Evolutionary conservation across 2,888 invertebrate genomes (phyloP), one percentile per base, ranked within the genome.

Genomic region (Linnaemya tessellans): DNA sequence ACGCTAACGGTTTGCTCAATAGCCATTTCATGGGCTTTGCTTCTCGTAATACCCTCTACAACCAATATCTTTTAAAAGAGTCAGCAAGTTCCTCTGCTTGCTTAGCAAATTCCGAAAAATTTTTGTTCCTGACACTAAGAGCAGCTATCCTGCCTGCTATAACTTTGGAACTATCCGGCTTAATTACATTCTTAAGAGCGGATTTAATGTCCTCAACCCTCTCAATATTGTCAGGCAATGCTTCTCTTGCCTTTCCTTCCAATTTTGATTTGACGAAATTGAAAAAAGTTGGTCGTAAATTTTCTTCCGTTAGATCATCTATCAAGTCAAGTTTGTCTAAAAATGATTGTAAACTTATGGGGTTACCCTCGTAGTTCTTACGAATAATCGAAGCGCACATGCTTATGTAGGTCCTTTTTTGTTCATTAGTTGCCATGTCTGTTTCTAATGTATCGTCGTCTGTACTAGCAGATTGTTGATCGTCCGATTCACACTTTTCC

Each of bases 21-120:
- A 20, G 58, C 30, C 75, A 65, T 77, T 46, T 77, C 64, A 8
- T 77, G 75, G 1, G 75, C 65, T 9, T 77, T 77, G n/a, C 2
- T 25, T 54, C 43, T 75, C 7, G 75, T 75, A 7, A 75, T 75
- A 10, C 75, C 75, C 7, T 77, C 77, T 0, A 77, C 18, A 10
- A 67, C 22, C 5, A 9, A 1, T 58, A 70, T 1, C 78, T 20
- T 18, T 78, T n/a, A 3, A 78, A 20, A 13, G 67, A n/a, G n/a
- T 78, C 78, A 11, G 58, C n/a, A n/a, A n/a, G n/a, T n/a, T n/a
- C n/a, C n/a, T n/a, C n/a, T n/a, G n/a, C n/a, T n/a, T n/a, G n/a
- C 13, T 51, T 62, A 1, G 70, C n/a, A 54, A 79, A 79, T 3
- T 79, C 79, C 4, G 38, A 0, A 51, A 38, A 68, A 38, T 62